These are phyloP conservation scores for Knipowitschia caucasica DNA, from an alignment of 2,797 vertebrate species.

Conservation along the genomic window DNA sequence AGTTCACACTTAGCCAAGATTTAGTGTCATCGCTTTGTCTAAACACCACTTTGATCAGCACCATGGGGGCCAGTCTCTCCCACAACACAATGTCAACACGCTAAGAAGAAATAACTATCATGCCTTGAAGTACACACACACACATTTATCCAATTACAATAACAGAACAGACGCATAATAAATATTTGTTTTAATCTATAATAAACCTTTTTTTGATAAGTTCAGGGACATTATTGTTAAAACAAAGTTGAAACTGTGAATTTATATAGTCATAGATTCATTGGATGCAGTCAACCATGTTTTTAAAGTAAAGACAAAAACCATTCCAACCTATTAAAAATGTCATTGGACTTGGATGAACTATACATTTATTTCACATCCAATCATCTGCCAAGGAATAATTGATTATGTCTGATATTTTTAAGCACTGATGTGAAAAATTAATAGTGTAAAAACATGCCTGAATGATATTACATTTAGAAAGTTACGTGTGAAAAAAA, in stretches of 20 bases:
- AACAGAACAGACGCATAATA: background rate
- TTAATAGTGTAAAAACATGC: too few species aligned
- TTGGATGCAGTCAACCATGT: background rate
- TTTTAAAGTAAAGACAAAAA: background rate
- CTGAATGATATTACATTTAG: too few species aligned
- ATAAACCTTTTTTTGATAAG: too few species aligned
- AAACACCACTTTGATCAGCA: constrained; percentile 57
- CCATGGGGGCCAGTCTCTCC: constrained; percentile 23
- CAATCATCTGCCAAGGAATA: background rate
- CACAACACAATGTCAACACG: background rate
- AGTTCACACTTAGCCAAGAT: constrained; percentile 45
- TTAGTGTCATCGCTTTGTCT: constrained; percentile 57
- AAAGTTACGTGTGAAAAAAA: background rate
- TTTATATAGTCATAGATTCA: background rate
- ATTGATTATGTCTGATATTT: too few species aligned
- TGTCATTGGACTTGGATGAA: background rate
- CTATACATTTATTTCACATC: background rate
- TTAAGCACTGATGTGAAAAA: too few species aligned
- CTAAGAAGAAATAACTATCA: background rate
- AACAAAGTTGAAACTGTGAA: background rate
- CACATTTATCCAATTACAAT: background rate
- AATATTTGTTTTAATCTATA: too few species aligned
- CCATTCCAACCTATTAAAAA: too few species aligned
- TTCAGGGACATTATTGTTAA: background rate
- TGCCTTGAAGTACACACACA: background rate